Base-by-base conservation (phyloP, 2,888 invertebrate genomes). In the Drosophila sordidula region DNA sequence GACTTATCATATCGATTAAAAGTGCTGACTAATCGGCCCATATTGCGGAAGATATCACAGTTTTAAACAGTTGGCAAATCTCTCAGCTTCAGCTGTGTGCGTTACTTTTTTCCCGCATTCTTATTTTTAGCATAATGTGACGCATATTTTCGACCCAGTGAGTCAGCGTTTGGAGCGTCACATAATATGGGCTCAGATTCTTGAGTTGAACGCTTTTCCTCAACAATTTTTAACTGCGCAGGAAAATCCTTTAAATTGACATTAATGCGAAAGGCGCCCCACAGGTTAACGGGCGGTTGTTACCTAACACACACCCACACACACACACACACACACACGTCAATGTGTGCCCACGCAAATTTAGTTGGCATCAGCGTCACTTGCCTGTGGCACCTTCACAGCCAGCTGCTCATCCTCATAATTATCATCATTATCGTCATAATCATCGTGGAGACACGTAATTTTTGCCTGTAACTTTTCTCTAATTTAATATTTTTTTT, bases 381-480 rank as follows among this genome's bases (percentile, higher is more conserved):
- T 56, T 47, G 65, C 66, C 42, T 45, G 39, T 36, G 49, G 56
- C 66, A 50, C 44, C 38, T 41, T 34, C 34, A 45, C 52, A 22
- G 11, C 18, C 73, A 61, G 22, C 56, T 36, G 54, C 59, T 61
- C 56, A 44, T 47, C 54, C 32, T 54, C 52, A 54, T 62, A 50
- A 49, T 62, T 56, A 57, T 62, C 47, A 64, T 47, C 71, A 52
- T 65, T 54, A 32, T 32, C 32, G 11, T 32, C 32, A 32, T 32
- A 18, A 75, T 61, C 56, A 62, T 46, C 58, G 54, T 59, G 63
- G 49, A 55, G 59, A 62, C 79, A 79, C 83, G 76, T 79, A 79
- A 83, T 83, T 75, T 81, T 69, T 70, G 64, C 75, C 74, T 74
- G 70, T 52, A 79, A 85, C 75, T 81, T 75, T 86, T 74, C 66